phyloP scores from a whole-genome alignment of 2,113 vertebrate genomes.

The Bubo scandiacus region DNA sequence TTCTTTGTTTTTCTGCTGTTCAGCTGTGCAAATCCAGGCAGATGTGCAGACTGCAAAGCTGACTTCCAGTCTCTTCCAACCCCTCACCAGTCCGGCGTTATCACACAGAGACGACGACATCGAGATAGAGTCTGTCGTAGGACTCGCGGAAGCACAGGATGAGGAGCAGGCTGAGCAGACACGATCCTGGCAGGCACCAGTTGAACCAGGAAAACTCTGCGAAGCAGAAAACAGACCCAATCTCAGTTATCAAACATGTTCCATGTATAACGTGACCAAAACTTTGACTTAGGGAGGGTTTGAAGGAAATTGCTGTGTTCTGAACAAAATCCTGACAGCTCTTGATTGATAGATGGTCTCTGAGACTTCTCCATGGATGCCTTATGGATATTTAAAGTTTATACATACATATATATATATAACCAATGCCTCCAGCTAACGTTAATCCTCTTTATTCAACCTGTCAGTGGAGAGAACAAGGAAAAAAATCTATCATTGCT shows the following conservation, averaged over 20 bases:
- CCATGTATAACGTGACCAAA: background rate
- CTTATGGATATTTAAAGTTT: background rate
- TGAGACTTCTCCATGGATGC: background rate
- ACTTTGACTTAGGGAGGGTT: background rate
- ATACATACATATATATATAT: background rate
- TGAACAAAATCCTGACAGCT: background rate
- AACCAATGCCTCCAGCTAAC: background rate
- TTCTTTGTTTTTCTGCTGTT: constrained; percentile 21
- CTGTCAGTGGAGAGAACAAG: background rate
- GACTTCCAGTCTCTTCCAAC: constrained; percentile 47
- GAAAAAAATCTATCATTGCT: constrained; percentile 23
- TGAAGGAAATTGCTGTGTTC: background rate
- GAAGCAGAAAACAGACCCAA: constrained; percentile 40
- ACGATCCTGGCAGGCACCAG: constrained; percentile 96
- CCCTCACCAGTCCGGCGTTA: background rate
- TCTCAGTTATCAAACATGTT: background rate
- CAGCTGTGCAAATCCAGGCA: constrained; percentile 65
- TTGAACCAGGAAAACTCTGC: constrained; percentile 97
- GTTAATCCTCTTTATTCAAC: constrained; percentile 10
- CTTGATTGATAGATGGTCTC: background rate
- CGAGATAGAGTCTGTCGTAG: constrained; percentile 97
- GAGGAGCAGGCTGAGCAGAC: constrained; percentile 92
- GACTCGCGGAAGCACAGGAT: constrained; percentile 96
- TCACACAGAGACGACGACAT: constrained; percentile 94
- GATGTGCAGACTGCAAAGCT: constrained; percentile 30